phyloP scores from a whole-genome alignment of 92 coral and sea anemone species.

The Umimayanthus chanpuru region DNA sequence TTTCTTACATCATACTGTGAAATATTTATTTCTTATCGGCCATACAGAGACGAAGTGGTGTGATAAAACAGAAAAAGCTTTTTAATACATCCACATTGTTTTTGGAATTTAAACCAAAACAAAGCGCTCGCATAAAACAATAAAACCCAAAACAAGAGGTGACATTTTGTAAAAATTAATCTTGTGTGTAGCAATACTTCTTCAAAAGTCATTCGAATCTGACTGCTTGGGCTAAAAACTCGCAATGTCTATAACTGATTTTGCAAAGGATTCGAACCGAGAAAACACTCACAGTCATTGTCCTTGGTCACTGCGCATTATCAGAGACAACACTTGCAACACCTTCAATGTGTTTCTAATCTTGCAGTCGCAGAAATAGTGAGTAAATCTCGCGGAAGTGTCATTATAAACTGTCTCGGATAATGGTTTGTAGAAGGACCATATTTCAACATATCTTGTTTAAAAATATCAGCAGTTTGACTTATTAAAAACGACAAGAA shows the following conservation, averaged over 20 bases:
- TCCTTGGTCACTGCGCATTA: not conserved
- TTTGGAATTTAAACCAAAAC: constrained; percentile 29
- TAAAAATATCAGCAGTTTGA: no score
- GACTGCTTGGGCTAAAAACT: not conserved
- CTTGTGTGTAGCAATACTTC: not conserved
- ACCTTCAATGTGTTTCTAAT: no score
- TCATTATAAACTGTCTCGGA: not conserved
- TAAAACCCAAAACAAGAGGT: not conserved
- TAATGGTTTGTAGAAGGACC: not conserved
- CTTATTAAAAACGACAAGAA: not conserved
- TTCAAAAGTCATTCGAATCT: not conserved
- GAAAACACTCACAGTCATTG: not conserved
- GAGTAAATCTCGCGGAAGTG: no score
- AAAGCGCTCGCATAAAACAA: constrained; percentile 14
- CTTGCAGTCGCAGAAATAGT: no score
- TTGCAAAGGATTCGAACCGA: no score
- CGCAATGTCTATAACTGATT: not conserved
- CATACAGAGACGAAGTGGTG: constrained; percentile 28
- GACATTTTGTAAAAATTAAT: constrained; percentile 4
- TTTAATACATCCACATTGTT: constrained; percentile 21
- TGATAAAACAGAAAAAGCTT: constrained; percentile 16
- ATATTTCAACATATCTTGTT: no score
- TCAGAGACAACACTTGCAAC: no score
- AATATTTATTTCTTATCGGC: constrained; percentile 37
- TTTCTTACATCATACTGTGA: constrained; percentile 38